These are phyloP conservation scores for Todus mexicanus DNA, from an alignment of 2,797 vertebrate species.

Conservation along the genomic window DNA sequence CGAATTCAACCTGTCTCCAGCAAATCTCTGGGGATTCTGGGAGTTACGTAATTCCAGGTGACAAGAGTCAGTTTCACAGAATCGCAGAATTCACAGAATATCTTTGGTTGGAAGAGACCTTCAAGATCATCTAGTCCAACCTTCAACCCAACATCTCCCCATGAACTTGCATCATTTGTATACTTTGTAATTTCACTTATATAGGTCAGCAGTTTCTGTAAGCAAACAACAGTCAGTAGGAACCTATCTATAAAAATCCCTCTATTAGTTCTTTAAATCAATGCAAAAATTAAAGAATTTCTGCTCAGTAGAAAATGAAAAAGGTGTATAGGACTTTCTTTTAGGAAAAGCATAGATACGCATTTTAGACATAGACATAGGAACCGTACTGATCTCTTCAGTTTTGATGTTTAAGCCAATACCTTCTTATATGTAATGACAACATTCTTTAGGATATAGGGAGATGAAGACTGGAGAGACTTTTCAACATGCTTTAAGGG, in stretches of 20 bases:
- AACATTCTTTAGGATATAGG: not conserved
- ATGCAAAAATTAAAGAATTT: not conserved
- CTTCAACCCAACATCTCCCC: not conserved
- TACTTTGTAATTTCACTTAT: not conserved
- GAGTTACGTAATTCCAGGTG: not conserved
- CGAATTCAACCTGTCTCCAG: not conserved
- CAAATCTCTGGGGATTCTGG: not conserved
- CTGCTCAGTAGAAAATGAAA: not conserved
- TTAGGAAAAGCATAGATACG: not conserved
- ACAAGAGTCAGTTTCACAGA: not conserved
- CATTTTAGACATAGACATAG: not conserved
- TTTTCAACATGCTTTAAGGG: not conserved
- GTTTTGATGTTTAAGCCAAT: not conserved
- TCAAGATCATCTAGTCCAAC: too few species aligned
- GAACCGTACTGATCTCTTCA: not conserved
- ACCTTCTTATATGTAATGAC: not conserved
- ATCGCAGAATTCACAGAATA: too few species aligned
- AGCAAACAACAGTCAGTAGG: not conserved
- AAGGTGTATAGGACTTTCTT: not conserved
- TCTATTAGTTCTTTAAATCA: not conserved
- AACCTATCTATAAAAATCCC: not conserved
- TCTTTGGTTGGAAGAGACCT: too few species aligned
- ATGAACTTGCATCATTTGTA: not conserved
- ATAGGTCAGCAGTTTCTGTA: not conserved
- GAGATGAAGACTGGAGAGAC: not conserved